Percentiles rank a stretch among this genome's conserved stretches.
phyloP scores from a whole-genome alignment of 2,888 invertebrate genomes.

The Tricholauxania praeusta region DNA sequence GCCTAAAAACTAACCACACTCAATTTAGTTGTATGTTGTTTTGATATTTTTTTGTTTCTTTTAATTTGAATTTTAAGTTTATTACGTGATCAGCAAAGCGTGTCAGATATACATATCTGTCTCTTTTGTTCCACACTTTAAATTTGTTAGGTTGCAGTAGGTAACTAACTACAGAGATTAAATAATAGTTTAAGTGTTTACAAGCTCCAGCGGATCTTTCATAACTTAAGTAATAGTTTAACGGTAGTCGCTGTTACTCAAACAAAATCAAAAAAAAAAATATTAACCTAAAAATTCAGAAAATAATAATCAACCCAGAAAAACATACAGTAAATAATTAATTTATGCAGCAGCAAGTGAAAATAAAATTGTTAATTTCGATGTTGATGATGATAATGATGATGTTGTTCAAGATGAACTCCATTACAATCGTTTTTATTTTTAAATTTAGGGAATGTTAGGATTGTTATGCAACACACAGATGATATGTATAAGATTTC shows the following conservation, averaged over 20 bases:
- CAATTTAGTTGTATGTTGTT: background rate
- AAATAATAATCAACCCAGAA: background rate
- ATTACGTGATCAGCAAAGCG: background rate
- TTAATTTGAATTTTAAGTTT: background rate
- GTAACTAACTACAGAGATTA: constrained; percentile 1
- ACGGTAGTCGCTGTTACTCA: background rate
- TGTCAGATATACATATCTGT: background rate
- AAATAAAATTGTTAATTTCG: background rate
- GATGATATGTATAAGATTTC: background rate
- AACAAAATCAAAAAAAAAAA: background rate
- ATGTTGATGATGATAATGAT: background rate
- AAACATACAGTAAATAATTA: constrained; percentile 21
- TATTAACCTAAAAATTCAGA: background rate
- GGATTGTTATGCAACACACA: background rate
- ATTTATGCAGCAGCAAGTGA: constrained; percentile 23
- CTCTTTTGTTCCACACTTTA: no score
- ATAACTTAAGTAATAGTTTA: background rate
- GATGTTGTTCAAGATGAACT: background rate
- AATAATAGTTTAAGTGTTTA: constrained; percentile 14
- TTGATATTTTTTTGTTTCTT: background rate
- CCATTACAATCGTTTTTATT: background rate
- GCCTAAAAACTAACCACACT: no score
- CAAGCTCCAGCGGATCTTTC: constrained; percentile 19
- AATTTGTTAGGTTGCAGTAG: no score
- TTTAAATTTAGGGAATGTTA: background rate